Percentiles rank a stretch among this genome's conserved stretches.
These are phyloP conservation scores for Butorides virescens DNA, from an alignment of 2,113 vertebrate species.

Conservation along the genomic window DNA sequence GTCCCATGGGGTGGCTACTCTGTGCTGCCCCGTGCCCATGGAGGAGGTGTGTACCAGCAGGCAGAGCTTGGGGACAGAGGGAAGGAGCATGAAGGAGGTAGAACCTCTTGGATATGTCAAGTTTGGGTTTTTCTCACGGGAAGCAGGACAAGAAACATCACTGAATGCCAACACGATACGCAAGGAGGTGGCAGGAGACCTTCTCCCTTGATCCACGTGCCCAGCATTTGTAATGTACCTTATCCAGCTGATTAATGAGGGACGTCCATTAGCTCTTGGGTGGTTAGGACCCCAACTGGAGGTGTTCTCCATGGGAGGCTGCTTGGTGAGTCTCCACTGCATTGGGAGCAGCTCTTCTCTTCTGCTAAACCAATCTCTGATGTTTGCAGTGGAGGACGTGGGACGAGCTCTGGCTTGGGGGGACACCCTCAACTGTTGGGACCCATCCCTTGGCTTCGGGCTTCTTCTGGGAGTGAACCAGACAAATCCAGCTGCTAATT, in stretches of 20 bases:
- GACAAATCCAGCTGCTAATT: background rate
- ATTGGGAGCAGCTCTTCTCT: no score
- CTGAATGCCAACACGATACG: accelerated
- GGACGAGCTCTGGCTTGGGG: background rate
- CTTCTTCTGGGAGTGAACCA: background rate
- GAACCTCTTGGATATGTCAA: background rate
- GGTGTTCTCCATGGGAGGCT: background rate
- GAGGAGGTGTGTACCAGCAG: background rate
- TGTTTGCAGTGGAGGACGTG: accelerated
- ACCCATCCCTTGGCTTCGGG: background rate
- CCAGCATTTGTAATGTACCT: accelerated
- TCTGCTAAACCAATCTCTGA: background rate
- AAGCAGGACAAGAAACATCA: background rate
- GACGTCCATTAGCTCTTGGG: accelerated
- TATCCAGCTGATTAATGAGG: background rate
- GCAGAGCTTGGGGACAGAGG: background rate
- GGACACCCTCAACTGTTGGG: background rate
- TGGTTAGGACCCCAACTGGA: background rate
- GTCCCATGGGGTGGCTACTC: background rate
- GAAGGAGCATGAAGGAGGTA: background rate
- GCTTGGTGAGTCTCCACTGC: accelerated
- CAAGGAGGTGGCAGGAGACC: no score
- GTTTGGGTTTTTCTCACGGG: background rate
- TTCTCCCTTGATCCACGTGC: background rate
- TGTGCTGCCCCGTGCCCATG: background rate